Evolutionary conservation across 2,888 invertebrate genomes (phyloP).

Genomic region (Trachelus stipa): DNA sequence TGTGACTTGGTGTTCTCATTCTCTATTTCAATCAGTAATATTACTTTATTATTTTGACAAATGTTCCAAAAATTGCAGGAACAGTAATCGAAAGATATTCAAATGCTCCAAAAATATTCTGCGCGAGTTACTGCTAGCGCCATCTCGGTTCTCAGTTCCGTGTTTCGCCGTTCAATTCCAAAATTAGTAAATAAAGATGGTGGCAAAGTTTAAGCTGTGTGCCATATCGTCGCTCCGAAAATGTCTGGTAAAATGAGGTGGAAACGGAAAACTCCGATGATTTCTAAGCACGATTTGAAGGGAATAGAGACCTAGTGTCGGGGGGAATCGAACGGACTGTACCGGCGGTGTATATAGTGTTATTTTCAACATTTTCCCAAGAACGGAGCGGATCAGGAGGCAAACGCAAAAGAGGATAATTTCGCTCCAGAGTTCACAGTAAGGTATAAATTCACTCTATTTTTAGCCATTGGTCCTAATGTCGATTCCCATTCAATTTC

Average conservation of each 20-base stretch:
- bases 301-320: constrained; percentile 33
- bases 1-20: not conserved
- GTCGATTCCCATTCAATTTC: constrained; percentile 42
- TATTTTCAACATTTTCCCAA: constrained; percentile 3
- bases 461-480: constrained; percentile 47
- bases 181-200: constrained; percentile 67
- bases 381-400: constrained; percentile 12
- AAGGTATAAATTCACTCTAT: constrained; percentile 59
- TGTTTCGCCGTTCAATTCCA: constrained; percentile 43
- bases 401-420: constrained; percentile 43
- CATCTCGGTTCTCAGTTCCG: not conserved
- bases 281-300: constrained; percentile 29
- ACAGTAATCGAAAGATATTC: not conserved
- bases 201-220: constrained; percentile 55
- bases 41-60: not conserved
- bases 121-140: not conserved
- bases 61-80: not conserved
- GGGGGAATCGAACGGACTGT: constrained; percentile 20
- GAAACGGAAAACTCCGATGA: constrained; percentile 42
- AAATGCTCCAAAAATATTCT: not conserved
- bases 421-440: constrained; percentile 60
- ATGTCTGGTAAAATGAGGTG: constrained; percentile 57
- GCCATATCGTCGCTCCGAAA: constrained; percentile 51
- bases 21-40: not conserved
- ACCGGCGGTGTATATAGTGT: constrained; percentile 40